A percentile compares a stretch with the other conserved stretches of the same genome.
phyloP scores from a whole-genome alignment of 2,888 invertebrate genomes.

The Pristionchus maxplancki region DNA sequence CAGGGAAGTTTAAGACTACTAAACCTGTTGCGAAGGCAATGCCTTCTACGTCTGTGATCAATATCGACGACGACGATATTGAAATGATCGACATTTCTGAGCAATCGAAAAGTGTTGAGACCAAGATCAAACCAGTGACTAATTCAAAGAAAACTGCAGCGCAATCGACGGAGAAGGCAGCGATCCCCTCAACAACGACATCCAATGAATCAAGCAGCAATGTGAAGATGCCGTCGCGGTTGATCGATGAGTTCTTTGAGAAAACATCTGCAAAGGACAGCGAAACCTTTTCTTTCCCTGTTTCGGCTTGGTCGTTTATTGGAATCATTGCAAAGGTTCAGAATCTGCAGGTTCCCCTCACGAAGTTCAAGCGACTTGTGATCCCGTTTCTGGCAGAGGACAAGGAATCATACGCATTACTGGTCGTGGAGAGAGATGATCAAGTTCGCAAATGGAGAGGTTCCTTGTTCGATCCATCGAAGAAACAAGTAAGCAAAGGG shows the following conservation, averaged over 20 bases:
- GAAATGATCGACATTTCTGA: background rate
- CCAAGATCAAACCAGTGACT: background rate
- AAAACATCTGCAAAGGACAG: background rate
- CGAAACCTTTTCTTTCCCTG: background rate
- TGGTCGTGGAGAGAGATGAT: background rate
- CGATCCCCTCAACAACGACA: background rate
- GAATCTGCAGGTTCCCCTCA: background rate
- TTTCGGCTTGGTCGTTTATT: background rate
- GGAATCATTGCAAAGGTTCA: background rate
- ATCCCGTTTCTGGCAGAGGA: background rate
- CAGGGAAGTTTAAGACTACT: no score
- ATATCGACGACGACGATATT: background rate
- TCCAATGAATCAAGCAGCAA: background rate
- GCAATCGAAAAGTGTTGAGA: no score
- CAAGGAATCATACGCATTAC: background rate
- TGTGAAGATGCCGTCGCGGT: background rate
- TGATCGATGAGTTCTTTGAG: constrained; percentile 13
- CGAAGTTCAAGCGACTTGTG: background rate
- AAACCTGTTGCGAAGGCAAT: no score
- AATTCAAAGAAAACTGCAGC: background rate
- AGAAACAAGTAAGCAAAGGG: background rate
- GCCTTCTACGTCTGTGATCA: background rate
- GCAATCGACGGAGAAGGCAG: background rate
- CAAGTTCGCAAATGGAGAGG: background rate
- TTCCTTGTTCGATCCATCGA: background rate